A percentile compares a stretch with the other conserved stretches of the same genome.
phyloP scores from a whole-genome alignment of 2,113 vertebrate genomes.

The Porphyrio hochstetteri region DNA sequence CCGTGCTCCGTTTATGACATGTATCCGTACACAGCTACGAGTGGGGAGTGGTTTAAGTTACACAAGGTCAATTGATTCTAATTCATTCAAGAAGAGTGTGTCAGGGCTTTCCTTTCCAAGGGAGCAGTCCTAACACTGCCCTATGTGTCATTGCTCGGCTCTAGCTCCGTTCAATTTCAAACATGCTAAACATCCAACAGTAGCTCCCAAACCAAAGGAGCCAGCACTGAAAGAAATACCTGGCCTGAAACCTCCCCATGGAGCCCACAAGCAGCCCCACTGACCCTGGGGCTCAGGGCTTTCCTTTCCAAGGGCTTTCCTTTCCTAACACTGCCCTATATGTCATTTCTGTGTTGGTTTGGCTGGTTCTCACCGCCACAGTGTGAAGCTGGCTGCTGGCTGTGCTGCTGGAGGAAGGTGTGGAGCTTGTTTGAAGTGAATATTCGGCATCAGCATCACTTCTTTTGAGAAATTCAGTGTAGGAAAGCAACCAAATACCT shows the following conservation, averaged over 20 bases:
- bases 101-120: too few species aligned
- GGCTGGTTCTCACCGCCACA: fast-evolving
- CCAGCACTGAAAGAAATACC: too few species aligned
- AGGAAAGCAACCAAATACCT: not conserved
- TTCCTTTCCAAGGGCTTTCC: too few species aligned
- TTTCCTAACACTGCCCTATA: too few species aligned
- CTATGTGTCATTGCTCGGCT: too few species aligned
- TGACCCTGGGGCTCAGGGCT: too few species aligned
- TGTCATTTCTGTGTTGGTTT: not conserved
- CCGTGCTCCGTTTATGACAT: not conserved
- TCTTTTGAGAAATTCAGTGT: not conserved
- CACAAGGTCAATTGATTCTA: not conserved
- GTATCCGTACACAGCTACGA: not conserved
- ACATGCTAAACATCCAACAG: too few species aligned
- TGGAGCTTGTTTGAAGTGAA: not conserved
- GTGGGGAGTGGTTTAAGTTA: not conserved
- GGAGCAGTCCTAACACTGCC: too few species aligned
- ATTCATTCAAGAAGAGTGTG: not conserved
- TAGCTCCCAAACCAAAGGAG: too few species aligned
- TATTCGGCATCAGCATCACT: not conserved
- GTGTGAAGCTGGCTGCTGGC: not conserved
- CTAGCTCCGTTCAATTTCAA: too few species aligned
- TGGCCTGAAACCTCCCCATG: too few species aligned
- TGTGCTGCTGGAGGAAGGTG: not conserved
- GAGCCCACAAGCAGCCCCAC: too few species aligned